Evolutionary conservation across 2,888 invertebrate species (phyloP).

Genomic region (Apodemia mormo): DNA sequence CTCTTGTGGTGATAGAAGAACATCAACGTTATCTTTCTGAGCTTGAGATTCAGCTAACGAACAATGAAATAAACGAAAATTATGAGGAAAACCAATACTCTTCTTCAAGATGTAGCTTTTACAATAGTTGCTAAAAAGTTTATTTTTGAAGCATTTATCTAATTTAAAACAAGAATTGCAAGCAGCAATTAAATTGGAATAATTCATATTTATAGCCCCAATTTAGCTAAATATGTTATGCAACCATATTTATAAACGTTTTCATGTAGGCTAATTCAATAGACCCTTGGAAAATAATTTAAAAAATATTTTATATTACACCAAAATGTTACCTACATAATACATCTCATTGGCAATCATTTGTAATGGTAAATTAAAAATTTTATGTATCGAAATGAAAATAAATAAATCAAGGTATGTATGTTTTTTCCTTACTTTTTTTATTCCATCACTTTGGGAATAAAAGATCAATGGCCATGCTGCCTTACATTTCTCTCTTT

Average conservation of each 20-base stretch:
- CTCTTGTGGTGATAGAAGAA: slow-evolving; percentile 68
- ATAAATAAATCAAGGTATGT: background rate
- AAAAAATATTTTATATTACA: background rate
- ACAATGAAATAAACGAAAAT: slow-evolving; percentile 47
- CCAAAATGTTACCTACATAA: background rate
- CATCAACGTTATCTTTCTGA: slow-evolving; percentile 56
- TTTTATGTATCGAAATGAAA: background rate
- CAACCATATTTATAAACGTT: slow-evolving; percentile 45
- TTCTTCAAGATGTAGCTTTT: slow-evolving; percentile 41
- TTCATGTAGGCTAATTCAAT: background rate
- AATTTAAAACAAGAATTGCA: slow-evolving; percentile 56
- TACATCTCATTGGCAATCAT: too few species aligned
- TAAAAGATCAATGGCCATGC: too few species aligned
- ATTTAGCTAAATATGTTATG: slow-evolving; percentile 55
- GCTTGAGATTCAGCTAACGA: slow-evolving; percentile 44
- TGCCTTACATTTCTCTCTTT: too few species aligned
- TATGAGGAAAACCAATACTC: slow-evolving; percentile 34
- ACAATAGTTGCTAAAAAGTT: slow-evolving; percentile 47
- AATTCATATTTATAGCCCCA: slow-evolving; percentile 59
- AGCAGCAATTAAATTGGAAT: slow-evolving; percentile 53
- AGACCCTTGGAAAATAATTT: background rate
- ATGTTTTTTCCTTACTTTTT: too few species aligned
- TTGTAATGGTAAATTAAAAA: background rate
- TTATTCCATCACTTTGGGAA: too few species aligned
- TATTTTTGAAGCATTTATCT: slow-evolving; percentile 49